Base-by-base conservation (phyloP, 2,888 invertebrate genomes). In the Ophion slaviceki region DNA sequence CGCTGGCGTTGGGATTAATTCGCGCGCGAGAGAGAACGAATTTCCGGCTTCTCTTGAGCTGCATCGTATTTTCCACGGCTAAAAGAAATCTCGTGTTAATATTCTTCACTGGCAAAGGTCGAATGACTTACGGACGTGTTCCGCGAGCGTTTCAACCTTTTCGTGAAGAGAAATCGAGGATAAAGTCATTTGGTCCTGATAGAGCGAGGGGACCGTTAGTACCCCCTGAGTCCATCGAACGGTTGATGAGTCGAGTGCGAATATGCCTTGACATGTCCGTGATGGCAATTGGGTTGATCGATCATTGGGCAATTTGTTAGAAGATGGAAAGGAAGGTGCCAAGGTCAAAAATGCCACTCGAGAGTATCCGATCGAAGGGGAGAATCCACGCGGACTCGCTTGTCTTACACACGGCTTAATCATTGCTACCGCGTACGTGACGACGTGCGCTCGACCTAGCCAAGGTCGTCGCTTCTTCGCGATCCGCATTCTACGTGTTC, bases 401-500 rank as follows among this genome's bases (percentile, higher is more conserved):
- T 75, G 66, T 80, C 74, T 80, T 81, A 90, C 88, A 90, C 90
- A 92, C 90, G 88, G 91, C 91, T 92, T 91, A 91, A 92, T 93
- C 91, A 92, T 89, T 90, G 90, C 88, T 89, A 89, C 88, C 89
- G 89, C 88, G 89, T 92, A 90, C 91, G 89, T 90, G 89, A 89
- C 88, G 89, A 89, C 88, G 90, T 89, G 91, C 90, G 90, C 90
- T 92, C 93, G 93, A 92, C 93, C 93, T 93, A 92, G 92, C 91
- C 93, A 93, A 93, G 93, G 93, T 92, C 93, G 88, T 87, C 87
- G 89, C 89, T 89, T 47, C 66, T 78, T 70, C 70, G 72, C 83
- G 78, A 89, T 90, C 89, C 90, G 91, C 93, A 93, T 93, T 93
- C 93, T 92, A 92, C 93, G 88, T 92, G 92, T 93, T 93, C 92